phyloP scores from a whole-genome alignment of 2,797 vertebrate species.

The Helarctos malayanus region DNA sequence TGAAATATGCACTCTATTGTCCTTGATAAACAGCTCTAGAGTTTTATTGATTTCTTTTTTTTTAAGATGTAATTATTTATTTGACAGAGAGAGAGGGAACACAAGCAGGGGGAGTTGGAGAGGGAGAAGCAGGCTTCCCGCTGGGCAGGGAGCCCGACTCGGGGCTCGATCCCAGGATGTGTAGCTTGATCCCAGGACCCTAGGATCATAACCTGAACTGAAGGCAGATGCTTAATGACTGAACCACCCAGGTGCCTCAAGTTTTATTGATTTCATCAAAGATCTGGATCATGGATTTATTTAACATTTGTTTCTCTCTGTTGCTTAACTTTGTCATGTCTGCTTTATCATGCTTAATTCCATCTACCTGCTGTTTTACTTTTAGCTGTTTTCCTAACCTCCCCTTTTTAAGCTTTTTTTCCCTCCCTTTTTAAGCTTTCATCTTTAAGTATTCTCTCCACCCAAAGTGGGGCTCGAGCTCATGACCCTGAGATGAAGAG shows the following conservation, averaged over 20 bases:
- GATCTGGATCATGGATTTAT: not conserved
- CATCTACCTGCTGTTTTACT: not conserved
- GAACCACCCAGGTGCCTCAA: too few species aligned
- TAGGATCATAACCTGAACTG: too few species aligned
- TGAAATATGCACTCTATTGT: not conserved
- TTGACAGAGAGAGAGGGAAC: too few species aligned
- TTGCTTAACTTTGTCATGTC: not conserved
- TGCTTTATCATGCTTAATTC: not conserved
- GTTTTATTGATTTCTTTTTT: not conserved
- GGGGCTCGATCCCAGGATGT: too few species aligned
- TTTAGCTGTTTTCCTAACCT: not conserved
- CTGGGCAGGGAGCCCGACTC: too few species aligned
- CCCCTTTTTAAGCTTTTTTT: too few species aligned
- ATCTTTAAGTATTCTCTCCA: not conserved
- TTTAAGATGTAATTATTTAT: too few species aligned
- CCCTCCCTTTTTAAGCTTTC: not conserved
- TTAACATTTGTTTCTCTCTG: not conserved
- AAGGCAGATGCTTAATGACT: too few species aligned
- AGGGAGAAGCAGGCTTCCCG: too few species aligned
- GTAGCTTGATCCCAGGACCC: too few species aligned
- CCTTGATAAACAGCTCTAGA: not conserved
- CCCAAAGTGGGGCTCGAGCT: not conserved
- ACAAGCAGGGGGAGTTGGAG: too few species aligned
- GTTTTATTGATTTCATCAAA: constrained; percentile 8
- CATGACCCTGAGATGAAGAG: not conserved